Percentiles rank a stretch among this genome's conserved stretches.
These are phyloP conservation scores for Tyto alba DNA, from an alignment of 2,113 vertebrate species.

Conservation along the genomic window DNA sequence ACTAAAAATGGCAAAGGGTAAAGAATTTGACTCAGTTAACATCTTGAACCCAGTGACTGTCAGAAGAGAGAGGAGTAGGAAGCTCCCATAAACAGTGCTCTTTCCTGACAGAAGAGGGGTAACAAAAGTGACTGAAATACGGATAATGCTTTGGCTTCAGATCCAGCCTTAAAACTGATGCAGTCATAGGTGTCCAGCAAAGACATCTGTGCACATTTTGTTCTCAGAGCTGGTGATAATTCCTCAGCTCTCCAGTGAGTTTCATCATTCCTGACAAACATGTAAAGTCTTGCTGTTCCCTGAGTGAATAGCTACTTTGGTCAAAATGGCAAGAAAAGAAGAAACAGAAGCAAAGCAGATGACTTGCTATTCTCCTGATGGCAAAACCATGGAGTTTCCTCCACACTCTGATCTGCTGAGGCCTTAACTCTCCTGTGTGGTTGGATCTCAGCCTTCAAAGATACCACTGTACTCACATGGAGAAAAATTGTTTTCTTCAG, in stretches of 20 bases:
- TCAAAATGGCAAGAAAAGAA: neutral
- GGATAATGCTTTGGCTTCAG: neutral
- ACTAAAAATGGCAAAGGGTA: neutral
- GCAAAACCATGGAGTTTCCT: neutral
- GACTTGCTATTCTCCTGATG: neutral
- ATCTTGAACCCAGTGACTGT: neutral
- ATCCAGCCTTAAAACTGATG: neutral
- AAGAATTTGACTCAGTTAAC: neutral
- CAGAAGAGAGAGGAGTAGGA: neutral
- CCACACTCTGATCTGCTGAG: neutral
- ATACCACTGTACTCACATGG: neutral
- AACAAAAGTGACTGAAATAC: neutral
- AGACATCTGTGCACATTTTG: neutral
- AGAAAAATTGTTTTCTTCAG: neutral
- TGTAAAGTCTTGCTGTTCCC: neutral
- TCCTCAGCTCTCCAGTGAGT: neutral
- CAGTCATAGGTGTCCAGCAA: neutral
- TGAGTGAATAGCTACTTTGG: neutral
- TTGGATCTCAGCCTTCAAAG: neutral
- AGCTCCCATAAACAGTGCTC: neutral
- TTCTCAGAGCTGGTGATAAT: neutral
- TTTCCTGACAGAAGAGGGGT: neutral
- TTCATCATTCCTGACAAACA: neutral
- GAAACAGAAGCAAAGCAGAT: neutral
- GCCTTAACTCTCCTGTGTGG: neutral